Percentiles rank a stretch among this genome's conserved stretches.
Conservation (phyloP, 1,140 invertebrate species). For the Mamestra configurata region DNA sequence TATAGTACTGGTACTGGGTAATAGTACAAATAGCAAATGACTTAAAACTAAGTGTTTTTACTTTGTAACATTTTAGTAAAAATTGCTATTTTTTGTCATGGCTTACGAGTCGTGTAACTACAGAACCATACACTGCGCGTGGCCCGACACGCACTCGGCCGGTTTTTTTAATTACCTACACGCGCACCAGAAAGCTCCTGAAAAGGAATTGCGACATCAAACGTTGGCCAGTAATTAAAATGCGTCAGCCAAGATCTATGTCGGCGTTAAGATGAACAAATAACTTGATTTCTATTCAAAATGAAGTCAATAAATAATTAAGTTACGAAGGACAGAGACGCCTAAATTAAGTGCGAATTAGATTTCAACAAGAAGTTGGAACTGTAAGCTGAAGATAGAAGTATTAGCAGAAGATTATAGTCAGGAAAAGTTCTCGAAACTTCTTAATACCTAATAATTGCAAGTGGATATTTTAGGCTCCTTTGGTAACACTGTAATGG, state of each 20-base stretch:
- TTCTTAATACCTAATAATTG: no score
- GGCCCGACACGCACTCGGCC: no score
- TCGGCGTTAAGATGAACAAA: conserved; percentile 10
- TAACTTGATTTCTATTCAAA: conserved; percentile 39
- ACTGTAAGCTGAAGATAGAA: background rate
- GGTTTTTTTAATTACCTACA: conserved; percentile 27
- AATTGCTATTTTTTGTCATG: no score
- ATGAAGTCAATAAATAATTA: conserved; percentile 48
- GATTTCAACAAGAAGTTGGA: conserved; percentile 32
- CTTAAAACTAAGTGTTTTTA: no score
- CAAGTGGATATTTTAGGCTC: no score
- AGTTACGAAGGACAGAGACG: conserved; percentile 1
- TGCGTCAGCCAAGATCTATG: background rate
- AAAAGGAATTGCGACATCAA: conserved; percentile 19
- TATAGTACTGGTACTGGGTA: no score
- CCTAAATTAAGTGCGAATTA: conserved; percentile 34
- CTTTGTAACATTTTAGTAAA: no score
- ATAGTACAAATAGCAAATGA: no score
- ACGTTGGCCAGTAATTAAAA: conserved; percentile 27
- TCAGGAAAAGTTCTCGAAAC: no score
- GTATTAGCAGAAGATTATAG: background rate
- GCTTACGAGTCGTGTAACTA: no score
- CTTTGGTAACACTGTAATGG: no score
- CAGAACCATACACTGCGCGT: no score
- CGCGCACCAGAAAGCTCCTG: background rate